Evolutionary conservation across 2,797 vertebrate species (phyloP).

Genomic region (Remorina albescens): DNA sequence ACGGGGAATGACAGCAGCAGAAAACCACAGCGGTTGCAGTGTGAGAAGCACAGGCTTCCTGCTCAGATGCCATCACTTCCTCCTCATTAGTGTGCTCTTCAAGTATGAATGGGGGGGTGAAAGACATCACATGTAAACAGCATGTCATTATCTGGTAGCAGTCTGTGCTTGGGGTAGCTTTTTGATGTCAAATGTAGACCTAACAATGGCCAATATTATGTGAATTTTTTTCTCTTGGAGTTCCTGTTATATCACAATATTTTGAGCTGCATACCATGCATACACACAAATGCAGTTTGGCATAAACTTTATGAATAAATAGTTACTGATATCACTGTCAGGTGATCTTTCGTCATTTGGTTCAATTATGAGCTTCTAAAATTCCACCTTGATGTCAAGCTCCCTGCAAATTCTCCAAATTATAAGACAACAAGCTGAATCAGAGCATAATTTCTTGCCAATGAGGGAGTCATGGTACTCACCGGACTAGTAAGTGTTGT

Average conservation of each 20-base stretch:
- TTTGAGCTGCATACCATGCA: no score
- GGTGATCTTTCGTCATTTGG: not conserved
- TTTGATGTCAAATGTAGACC: conserved; percentile 14
- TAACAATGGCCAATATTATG: not conserved
- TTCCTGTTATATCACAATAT: not conserved
- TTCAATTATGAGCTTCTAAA: conserved; percentile 9
- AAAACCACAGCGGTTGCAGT: conserved; percentile 78
- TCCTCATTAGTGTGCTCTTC: conserved; percentile 68
- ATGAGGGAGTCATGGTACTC: conserved; percentile 76
- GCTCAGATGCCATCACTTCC: conserved; percentile 84
- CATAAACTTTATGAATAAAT: not conserved
- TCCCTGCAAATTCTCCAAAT: not conserved
- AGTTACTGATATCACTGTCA: no score
- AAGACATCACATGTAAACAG: conserved; percentile 58
- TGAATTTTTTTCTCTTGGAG: not conserved
- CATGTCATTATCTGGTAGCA: not conserved
- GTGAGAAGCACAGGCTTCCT: conserved; percentile 79
- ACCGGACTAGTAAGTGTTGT: conserved; percentile 95
- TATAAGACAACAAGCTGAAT: conserved; percentile 6
- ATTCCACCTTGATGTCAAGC: not conserved
- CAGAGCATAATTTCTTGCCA: not conserved
- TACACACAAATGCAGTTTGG: not conserved
- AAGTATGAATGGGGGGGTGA: conserved; percentile 76
- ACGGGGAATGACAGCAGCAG: conserved; percentile 74
- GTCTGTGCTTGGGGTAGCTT: not conserved